These are phyloP conservation scores for Leptopterna dolabrata DNA, from an alignment of 2,888 invertebrate genomes.

Conservation along the genomic window DNA sequence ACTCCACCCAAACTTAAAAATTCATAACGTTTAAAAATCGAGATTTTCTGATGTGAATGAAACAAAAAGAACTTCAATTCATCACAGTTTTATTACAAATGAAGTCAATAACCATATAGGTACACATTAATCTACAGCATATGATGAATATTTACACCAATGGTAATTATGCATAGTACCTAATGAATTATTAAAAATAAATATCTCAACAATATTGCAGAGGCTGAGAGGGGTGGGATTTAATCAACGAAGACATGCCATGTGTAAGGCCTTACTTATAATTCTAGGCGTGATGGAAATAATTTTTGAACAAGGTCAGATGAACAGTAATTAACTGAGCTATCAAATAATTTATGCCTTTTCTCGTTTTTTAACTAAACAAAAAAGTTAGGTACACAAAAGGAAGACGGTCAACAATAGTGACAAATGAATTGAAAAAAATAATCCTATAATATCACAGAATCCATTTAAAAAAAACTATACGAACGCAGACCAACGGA, in stretches of 20 bases:
- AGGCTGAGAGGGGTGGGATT: neutral
- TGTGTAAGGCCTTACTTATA: neutral
- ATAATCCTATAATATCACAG: slow-evolving; percentile 14
- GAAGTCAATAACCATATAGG: slow-evolving; percentile 26
- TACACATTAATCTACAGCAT: slow-evolving; percentile 3
- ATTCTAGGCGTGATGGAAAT: neutral
- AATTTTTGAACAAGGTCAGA: neutral
- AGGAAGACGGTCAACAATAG: neutral
- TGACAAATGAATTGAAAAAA: neutral
- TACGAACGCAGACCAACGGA: neutral
- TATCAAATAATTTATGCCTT: neutral
- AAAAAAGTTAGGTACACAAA: neutral
- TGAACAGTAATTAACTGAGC: neutral
- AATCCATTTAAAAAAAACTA: neutral
- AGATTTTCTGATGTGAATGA: neutral
- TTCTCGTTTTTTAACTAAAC: neutral
- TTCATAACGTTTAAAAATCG: too few species aligned
- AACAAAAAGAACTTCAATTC: neutral
- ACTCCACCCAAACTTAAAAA: too few species aligned
- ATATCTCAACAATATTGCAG: neutral
- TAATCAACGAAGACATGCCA: neutral
- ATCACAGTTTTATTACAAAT: slow-evolving; percentile 23
- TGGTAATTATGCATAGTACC: neutral
- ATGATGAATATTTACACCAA: neutral
- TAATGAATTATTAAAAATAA: neutral